Evolutionary conservation across 2,888 invertebrate species (phyloP), one percentile per base, ranked within the genome.

Genomic region (Platycheirus albimanus): DNA sequence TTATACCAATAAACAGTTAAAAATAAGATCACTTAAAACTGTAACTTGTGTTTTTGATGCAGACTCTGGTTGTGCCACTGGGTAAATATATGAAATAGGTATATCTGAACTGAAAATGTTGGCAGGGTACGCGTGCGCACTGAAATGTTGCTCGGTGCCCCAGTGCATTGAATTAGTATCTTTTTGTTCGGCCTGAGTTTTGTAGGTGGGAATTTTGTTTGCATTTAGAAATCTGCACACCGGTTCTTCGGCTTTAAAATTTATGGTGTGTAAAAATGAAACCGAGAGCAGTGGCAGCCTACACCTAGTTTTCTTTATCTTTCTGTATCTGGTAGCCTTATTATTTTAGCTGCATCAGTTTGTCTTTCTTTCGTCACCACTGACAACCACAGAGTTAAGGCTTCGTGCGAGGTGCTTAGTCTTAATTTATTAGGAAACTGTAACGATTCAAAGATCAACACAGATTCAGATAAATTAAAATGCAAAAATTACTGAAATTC

Each of bases 211-310:
- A 81, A 81, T 67, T n/a, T 76, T 77, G 54, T 30, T 54, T 71
- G 76, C 58, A 76, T 81, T 81, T 81, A 58, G 71, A 71, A 81
- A 71, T 81, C 71, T 71, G 76, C 76, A 67, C 81, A 76, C 81
- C 76, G 81, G 81, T 81, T 81, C 61, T 81, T 76, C 71, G 58
- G 71, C 71, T 76, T 76, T 41, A 66, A 76, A 81, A 81, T 76
- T 80, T 66, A 76, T 71, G 76, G 70, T 56, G 70, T 67, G 76
- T 70, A 71, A 75, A 81, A 75, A 36, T 52, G 38, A 76, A 49
- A 58, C 76, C 43, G 13, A 74, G 49, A 49, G 58, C 67, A 28
- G 8, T 10, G 38, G 19, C 71, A 77, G 58, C 64, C 71, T 79
- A 79, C 66, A 72, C 78, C 78, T 63, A 51, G 71, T 61, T 66